Conservation (phyloP, 2,888 invertebrate genomes). For the Crossocerus cetratus region DNA sequence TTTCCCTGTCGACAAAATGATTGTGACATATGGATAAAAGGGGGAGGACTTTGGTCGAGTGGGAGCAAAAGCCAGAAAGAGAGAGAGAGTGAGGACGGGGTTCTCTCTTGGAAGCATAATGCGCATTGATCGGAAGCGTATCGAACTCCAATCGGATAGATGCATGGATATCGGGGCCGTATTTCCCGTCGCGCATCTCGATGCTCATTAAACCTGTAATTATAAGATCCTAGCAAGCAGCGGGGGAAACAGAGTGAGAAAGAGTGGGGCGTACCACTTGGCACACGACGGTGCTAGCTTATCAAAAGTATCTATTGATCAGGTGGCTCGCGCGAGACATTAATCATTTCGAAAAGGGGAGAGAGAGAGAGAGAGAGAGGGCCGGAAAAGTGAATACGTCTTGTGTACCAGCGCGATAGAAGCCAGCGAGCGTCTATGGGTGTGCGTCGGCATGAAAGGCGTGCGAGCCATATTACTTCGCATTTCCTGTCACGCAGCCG, state of each 20-base stretch:
- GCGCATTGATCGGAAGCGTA: neutral
- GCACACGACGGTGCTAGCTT: conserved; percentile 30
- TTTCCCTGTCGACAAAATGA: conserved; percentile 4
- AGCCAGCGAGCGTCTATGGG: neutral
- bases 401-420: conserved; percentile 10
- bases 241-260: too few relatives aligned
- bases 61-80: too few relatives aligned
- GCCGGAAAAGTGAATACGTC: conserved; percentile 4
- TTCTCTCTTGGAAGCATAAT: neutral
- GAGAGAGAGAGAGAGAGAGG: too few relatives aligned
- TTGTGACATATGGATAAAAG: neutral
- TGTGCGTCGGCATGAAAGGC: too few relatives aligned
- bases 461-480: neutral
- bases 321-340: conserved; percentile 7
- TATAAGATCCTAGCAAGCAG: neutral
- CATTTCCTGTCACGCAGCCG: neutral
- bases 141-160: neutral
- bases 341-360: neutral
- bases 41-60: neutral
- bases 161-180: neutral
- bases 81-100: neutral
- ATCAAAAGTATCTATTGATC: conserved; percentile 39
- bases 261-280: neutral
- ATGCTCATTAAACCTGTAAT: conserved; percentile 7
- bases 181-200: neutral